A percentile compares a stretch with the other conserved stretches of the same genome.
Evolutionary conservation across 1,140 invertebrate genomes (phyloP).

Genomic region (Daktulosphaira vitifoliae): DNA sequence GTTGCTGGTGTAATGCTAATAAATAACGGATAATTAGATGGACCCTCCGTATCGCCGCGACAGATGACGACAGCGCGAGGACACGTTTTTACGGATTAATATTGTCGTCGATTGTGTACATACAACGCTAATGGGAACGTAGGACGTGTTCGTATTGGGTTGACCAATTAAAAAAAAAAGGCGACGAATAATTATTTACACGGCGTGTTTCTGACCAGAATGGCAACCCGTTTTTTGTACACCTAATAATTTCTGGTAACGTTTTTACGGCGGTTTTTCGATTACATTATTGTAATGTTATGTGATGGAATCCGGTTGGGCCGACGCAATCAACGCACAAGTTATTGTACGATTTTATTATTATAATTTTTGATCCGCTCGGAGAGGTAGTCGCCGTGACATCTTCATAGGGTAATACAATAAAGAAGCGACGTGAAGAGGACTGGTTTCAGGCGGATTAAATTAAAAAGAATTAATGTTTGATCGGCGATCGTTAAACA

Average conservation of each 20-base stretch:
- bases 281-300: neutral
- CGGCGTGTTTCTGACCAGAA: conserved; percentile 10
- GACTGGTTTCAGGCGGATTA: conserved; percentile 32
- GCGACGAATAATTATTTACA: conserved; percentile 32
- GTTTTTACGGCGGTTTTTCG: too few relatives aligned
- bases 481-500: conserved; percentile 31
- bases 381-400: conserved; percentile 14
- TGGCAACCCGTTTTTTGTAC: too few relatives aligned
- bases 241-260: too few relatives aligned
- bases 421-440: conserved; percentile 13
- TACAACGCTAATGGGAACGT: too few relatives aligned
- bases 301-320: conserved; percentile 19
- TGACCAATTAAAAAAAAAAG: conserved; percentile 24
- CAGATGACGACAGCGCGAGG: too few relatives aligned
- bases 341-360: conserved; percentile 1
- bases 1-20: too few relatives aligned
- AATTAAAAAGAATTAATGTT: conserved; percentile 17
- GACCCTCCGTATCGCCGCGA: too few relatives aligned
- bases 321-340: conserved; percentile 22
- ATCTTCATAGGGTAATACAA: conserved; percentile 20
- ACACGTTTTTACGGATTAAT: too few relatives aligned
- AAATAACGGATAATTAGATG: too few relatives aligned
- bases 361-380: too few relatives aligned
- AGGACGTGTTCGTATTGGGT: conserved; percentile 5
- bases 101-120: too few relatives aligned